Conservation (phyloP, 2,113 vertebrate species). For the Pedionomus torquatus region DNA sequence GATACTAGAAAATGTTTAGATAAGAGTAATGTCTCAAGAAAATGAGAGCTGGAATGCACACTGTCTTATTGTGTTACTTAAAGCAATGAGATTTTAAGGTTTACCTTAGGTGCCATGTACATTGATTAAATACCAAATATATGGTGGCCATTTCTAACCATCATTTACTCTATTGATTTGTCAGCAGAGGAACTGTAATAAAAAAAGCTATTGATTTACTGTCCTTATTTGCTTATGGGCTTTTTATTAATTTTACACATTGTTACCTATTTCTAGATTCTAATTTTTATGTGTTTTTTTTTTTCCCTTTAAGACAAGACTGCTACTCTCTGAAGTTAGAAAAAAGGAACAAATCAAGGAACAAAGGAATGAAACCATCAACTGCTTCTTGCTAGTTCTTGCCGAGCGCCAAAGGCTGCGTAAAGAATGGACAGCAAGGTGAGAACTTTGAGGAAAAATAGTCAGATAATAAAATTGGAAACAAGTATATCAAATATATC, state of each 20-base stretch:
- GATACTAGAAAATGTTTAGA: constrained; percentile 36
- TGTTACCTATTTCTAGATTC: constrained; percentile 69
- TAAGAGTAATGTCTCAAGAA: constrained; percentile 36
- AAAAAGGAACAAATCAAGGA: constrained; percentile 66
- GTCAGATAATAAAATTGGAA: background rate
- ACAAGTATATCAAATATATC: background rate
- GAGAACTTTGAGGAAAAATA: constrained; percentile 27
- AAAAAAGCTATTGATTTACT: constrained; percentile 85
- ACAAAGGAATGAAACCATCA: constrained; percentile 81
- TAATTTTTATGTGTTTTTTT: constrained; percentile 64
- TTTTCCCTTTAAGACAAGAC: constrained; percentile 83
- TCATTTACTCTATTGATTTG: constrained; percentile 85
- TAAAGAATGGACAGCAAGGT: constrained; percentile 93
- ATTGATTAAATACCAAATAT: constrained; percentile 82
- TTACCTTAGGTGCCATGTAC: constrained; percentile 75
- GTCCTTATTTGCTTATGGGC: constrained; percentile 84
- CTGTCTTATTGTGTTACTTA: constrained; percentile 66
- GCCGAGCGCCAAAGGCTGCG: constrained; percentile 87
- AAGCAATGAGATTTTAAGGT: constrained; percentile 68
- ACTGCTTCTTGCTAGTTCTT: constrained; percentile 82
- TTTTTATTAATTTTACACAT: constrained; percentile 83
- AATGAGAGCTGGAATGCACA: constrained; percentile 26
- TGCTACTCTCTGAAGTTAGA: constrained; percentile 74
- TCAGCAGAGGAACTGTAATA: constrained; percentile 78
- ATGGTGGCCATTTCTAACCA: constrained; percentile 78